These are phyloP conservation scores for Coranthus polyacanthus DNA, from an alignment of 2,797 vertebrate species.

Conservation along the genomic window DNA sequence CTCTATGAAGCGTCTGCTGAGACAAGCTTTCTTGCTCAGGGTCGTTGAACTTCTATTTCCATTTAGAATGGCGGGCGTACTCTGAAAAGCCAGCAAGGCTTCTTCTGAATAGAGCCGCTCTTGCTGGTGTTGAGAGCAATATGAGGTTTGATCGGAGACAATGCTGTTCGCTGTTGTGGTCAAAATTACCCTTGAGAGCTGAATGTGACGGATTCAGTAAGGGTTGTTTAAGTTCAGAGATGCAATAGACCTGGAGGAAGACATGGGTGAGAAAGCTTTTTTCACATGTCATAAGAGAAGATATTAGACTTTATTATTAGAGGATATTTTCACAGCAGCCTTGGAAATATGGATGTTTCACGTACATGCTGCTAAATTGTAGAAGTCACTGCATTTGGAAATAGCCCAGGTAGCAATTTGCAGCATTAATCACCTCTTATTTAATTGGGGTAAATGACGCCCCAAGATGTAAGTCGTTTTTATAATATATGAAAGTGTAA, in stretches of 20 bases:
- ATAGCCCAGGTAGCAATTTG: too few relatives aligned
- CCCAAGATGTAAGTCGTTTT: too few relatives aligned
- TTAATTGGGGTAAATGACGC: too few relatives aligned
- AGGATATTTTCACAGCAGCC: too few relatives aligned
- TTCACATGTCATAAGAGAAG: too few relatives aligned
- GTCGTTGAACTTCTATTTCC: slow-evolving; percentile 41
- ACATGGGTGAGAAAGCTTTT: not conserved
- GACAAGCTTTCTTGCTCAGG: slow-evolving; percentile 10
- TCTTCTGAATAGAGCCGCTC: slow-evolving; percentile 18
- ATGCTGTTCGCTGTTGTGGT: slow-evolving; percentile 1
- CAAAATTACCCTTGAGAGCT: slow-evolving; percentile 12
- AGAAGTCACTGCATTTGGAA: too few relatives aligned
- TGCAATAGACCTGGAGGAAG: not conserved
- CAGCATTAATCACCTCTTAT: too few relatives aligned
- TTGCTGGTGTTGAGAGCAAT: not conserved
- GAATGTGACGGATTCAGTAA: slow-evolving; percentile 9
- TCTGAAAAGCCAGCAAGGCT: slow-evolving; percentile 11
- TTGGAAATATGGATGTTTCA: too few relatives aligned
- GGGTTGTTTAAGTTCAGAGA: not conserved
- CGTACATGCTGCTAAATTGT: too few relatives aligned
- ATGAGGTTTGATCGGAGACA: slow-evolving; percentile 14
- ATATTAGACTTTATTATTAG: too few relatives aligned
- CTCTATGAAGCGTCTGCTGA: not conserved
- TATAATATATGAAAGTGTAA: too few relatives aligned
- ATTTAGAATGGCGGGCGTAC: slow-evolving; percentile 10